Percentiles rank a stretch among this genome's conserved stretches.
Evolutionary conservation across 2,888 invertebrate genomes (phyloP).

Genomic region (Mimumesa dahlbomi): DNA sequence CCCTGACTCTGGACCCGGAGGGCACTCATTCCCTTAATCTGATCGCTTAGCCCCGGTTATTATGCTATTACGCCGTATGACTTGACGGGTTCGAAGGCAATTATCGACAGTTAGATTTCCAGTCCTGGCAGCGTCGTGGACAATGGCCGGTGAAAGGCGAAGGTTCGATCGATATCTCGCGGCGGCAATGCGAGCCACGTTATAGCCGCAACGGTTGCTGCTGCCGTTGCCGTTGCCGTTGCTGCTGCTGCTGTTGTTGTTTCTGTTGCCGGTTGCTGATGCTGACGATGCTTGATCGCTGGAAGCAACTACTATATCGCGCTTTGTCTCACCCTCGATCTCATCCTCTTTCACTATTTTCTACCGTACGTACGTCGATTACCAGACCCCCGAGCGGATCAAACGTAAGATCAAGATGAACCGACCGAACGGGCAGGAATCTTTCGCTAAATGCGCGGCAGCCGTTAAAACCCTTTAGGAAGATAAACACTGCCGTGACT

Average conservation of each 20-base stretch:
- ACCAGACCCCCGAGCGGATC: slow-evolving; percentile 42
- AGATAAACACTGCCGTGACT: slow-evolving; percentile 48
- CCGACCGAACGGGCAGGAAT: slow-evolving; percentile 28
- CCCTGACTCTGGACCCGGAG: slow-evolving; percentile 36
- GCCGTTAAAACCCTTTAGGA: slow-evolving; percentile 29
- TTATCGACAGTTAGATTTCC: slow-evolving; percentile 75
- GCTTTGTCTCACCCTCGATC: slow-evolving; percentile 4
- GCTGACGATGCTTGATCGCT: slow-evolving; percentile 56
- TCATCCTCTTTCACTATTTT: slow-evolving; percentile 14
- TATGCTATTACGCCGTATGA: slow-evolving; percentile 73
- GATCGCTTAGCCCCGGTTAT: slow-evolving; percentile 71
- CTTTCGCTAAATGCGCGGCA: slow-evolving; percentile 43
- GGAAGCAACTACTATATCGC: slow-evolving; percentile 2
- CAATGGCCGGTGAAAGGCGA: slow-evolving; percentile 77
- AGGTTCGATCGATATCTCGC: slow-evolving; percentile 71
- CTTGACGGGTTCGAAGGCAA: slow-evolving; percentile 74
- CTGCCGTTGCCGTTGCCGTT: slow-evolving; percentile 32
- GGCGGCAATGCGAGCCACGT: slow-evolving; percentile 62
- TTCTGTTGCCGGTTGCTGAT: slow-evolving; percentile 44
- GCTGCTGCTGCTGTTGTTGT: slow-evolving; percentile 42
- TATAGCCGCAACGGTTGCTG: slow-evolving; percentile 57
- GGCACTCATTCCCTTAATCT: slow-evolving; percentile 68
- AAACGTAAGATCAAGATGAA: slow-evolving; percentile 52
- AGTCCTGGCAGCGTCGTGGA: slow-evolving; percentile 63
- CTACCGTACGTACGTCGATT: slow-evolving; percentile 62